Base-by-base conservation (phyloP, 2,113 vertebrate genomes). In the Craseonycteris thonglongyai region DNA sequence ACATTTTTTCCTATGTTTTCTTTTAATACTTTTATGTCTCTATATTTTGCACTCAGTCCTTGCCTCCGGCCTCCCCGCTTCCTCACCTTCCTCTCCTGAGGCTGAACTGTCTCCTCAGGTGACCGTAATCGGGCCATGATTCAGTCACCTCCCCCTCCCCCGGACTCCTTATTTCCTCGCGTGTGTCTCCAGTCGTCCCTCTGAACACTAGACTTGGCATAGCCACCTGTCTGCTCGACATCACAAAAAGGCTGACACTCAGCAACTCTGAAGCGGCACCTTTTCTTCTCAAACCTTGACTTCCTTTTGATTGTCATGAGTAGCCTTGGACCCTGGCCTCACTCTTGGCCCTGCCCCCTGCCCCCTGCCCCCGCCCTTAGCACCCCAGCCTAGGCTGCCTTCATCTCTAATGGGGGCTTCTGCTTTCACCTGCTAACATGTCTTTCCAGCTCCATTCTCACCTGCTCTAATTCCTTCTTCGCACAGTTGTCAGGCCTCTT, bases 301-400 rank as follows among this genome's bases (percentile, higher is more conserved):
- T 51, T 59, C 33, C 47, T 58, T 40, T 56, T 54, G 30, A 8
- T 22, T 6, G 6, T 7, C 9, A 10, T 2, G 7, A 66, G 47
- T 5, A 15, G 6, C 24, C 16, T 1, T 15, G 30, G 42, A 7
- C 42, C 51, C 35, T 24, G 14, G 33, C 30, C 21, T 69, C 12
- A 2, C 0, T 8, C 47, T n/a, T 21, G 5, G 11, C 1, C 28
- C 49, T 0, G 10, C 7, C 63, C n/a, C 0, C 24, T 2, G 9
- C 7, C 47, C 40, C n/a, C 66, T 61, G 28, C 21, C 21, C 63
- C 56, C n/a, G 24, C 24, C 51, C 40, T 63, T 51, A 8, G 45
- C 18, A 9, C 5, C 33, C 42, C 14, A 51, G 26, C 54, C 81
- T 59, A 3, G n/a, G 49, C 15, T 11, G 6, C 68, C 80, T 86